Evolutionary conservation across 2,797 vertebrate species (phyloP), one percentile per base, ranked within the genome.

Genomic region (Coccyzus lansbergi): DNA sequence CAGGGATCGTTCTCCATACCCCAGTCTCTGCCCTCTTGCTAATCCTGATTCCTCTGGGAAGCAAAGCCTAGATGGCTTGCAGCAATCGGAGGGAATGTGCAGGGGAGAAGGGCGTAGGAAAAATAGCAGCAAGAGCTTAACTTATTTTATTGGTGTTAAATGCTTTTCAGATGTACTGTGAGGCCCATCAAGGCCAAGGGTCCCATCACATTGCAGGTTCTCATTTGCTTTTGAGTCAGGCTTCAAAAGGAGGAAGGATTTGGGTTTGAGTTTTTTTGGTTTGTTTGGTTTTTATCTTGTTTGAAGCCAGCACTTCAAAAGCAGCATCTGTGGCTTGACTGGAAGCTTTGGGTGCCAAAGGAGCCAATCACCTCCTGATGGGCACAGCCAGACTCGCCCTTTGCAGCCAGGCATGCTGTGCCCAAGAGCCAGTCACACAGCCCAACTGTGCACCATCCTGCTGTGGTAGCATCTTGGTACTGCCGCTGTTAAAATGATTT

Each of bases 131-230:
- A 60, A 93, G 87, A 83, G 77, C 67, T 94, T 80, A 62, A 21
- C 77, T 82, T 82, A 77, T 81, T 95, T 94, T 91, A 81, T 88
- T 94, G 89, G 85, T 96, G 85, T 90, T 94, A 96, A 96, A 96
- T 88, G 83, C 70, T 77, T 96, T 96, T 96, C 94, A 94, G 93
- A 91, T 96, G 93, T 86, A 76, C 74, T 83, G 88, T 84, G 92
- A 90, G 80, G 80, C 65, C 87, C 46, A 87, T 90, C 83, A 83
- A 94, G 65, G 87, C 94, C 1, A 0, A 69, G 83, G 42, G 59
- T 86, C 90, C 85, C 69, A 81, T 94, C 89, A 68, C 42, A 44
- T 85, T 77, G 79, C 83, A 95, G 94, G 93, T 96, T 96, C 91
- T 93, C 85, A 91, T 96, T 96, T 95, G 80, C 89, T 93, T 95